Evolutionary conservation across 2,113 vertebrate genomes (phyloP), one percentile per base, ranked within the genome.

Genomic region (Oplegnathus fasciatus): DNA sequence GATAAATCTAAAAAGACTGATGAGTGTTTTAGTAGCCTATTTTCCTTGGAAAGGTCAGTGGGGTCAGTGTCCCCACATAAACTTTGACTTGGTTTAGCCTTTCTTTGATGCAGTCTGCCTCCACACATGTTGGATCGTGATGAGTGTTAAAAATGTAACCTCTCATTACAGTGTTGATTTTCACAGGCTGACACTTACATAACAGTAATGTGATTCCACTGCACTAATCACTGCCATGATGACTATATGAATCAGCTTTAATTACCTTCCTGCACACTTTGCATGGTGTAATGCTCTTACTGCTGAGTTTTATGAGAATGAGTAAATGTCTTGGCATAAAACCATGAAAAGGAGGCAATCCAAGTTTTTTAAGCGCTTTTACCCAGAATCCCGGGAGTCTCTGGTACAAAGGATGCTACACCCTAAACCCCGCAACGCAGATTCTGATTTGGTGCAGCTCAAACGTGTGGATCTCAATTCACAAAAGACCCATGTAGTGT

Each of bases 171-270:
- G 40, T 18, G 67, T 67, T 77, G 44, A 42, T 71, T 86, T 80
- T 70, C 40, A 58, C 62, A 30, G 52, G 61, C 69, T 78, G 76
- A 54, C 61, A 44, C n/a, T 42, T 22, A 69, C 48, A 48, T 44
- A 54, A 64, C 58, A 26, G 48, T 66, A 75, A 78, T 78, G 9
- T 26, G 52, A 78, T 67, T 74, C 48, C 48, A 32, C 57, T 30
- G 46, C 64, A 64, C 62, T 82, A 73, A 76, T 80, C 52, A 66
- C 64, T 17, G 28, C 64, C 52, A 46, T 4, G 24, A 54, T 87
- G 24, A 72, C 71, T 54, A 9, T 24, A 82, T 65, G 69, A 78
- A 75, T 75, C 57, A 70, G 40, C 80, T 70, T 75, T 44, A 67
- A 65, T 75, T 34, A 70, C 32, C 30, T 80, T 67, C 55, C 54